Evolutionary conservation across 1,140 invertebrate species (phyloP).

Genomic region (Cydia fagiglandana): DNA sequence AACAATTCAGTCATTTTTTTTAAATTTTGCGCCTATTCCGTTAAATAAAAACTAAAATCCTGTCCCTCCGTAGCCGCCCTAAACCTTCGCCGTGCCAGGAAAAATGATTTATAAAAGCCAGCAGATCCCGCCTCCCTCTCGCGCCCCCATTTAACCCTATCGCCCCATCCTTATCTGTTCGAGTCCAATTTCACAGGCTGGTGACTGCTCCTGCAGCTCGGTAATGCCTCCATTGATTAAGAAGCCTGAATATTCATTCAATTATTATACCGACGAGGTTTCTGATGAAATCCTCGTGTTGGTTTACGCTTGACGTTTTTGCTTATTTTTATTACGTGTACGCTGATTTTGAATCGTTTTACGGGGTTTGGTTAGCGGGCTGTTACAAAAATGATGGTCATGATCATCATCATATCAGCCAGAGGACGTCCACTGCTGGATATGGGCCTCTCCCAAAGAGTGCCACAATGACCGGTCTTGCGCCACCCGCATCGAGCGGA

Average conservation of each 20-base stretch:
- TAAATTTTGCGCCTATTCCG: too few species aligned
- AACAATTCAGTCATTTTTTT: too few species aligned
- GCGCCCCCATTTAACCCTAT: constrained; percentile 41
- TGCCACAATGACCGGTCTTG: too few species aligned
- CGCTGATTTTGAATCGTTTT: neutral
- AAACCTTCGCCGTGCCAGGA: constrained; percentile 61
- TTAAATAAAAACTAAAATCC: constrained; percentile 20
- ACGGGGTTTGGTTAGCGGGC: neutral
- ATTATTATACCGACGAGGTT: constrained; percentile 67
- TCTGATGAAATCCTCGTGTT: constrained; percentile 54
- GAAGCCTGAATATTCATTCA: constrained; percentile 77
- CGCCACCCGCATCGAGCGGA: too few species aligned
- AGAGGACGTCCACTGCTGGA: too few species aligned
- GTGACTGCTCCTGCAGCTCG: constrained; percentile 61
- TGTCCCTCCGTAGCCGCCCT: constrained; percentile 48
- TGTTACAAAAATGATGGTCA: too few species aligned
- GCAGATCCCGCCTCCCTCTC: constrained; percentile 46
- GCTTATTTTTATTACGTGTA: constrained; percentile 32
- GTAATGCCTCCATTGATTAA: constrained; percentile 77
- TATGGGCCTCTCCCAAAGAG: too few species aligned
- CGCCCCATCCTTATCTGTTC: constrained; percentile 52
- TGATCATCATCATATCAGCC: too few species aligned
- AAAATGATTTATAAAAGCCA: constrained; percentile 78
- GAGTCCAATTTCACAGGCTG: constrained; percentile 76
- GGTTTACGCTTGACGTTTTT: constrained; percentile 47